Percentiles rank a stretch among this genome's conserved stretches.
Evolutionary conservation across 1,140 invertebrate species (phyloP).

Genomic region (Papilio machaon): DNA sequence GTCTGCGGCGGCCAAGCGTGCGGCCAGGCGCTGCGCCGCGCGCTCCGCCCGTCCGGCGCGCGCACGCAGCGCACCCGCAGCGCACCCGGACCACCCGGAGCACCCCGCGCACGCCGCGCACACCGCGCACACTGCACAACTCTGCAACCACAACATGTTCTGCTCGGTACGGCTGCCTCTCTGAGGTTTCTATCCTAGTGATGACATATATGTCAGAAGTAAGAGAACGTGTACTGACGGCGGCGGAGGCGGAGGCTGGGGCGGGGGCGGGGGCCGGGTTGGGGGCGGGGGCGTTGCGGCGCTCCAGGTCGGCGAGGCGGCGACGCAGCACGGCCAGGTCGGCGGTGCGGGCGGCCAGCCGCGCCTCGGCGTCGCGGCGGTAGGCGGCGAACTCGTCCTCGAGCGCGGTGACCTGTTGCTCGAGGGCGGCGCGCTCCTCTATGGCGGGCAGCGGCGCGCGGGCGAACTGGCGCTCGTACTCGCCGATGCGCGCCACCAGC

Average conservation of each 20-base stretch:
- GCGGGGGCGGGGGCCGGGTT: no score
- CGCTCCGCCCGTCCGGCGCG: constrained; percentile 54
- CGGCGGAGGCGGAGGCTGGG: no score
- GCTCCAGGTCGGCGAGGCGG: constrained; percentile 31
- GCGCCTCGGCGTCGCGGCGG: constrained; percentile 55
- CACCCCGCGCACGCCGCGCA: constrained; percentile 35
- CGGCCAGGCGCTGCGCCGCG: constrained; percentile 82
- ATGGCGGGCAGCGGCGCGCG: constrained; percentile 86
- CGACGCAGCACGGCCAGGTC: constrained; percentile 26
- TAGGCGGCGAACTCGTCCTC: constrained; percentile 87
- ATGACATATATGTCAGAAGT: no score
- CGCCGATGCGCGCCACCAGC: constrained; percentile 87
- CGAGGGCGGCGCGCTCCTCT: constrained; percentile 88
- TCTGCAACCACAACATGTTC: neutral
- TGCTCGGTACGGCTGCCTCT: no score
- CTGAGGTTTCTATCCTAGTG: no score
- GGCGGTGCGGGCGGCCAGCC: constrained; percentile 37
- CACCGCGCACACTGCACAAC: neutral
- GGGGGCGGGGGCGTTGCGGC: neutral
- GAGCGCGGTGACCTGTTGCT: constrained; percentile 88
- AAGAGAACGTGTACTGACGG: no score
- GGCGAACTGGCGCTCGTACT: constrained; percentile 90
- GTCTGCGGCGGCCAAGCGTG: constrained; percentile 87
- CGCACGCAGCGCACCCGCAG: constrained; percentile 39
- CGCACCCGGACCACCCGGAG: constrained; percentile 33